A percentile compares a stretch with the other conserved stretches of the same genome.
Conservation (phyloP, 1,140 invertebrate species). For the Philopotamus ludificatus region DNA sequence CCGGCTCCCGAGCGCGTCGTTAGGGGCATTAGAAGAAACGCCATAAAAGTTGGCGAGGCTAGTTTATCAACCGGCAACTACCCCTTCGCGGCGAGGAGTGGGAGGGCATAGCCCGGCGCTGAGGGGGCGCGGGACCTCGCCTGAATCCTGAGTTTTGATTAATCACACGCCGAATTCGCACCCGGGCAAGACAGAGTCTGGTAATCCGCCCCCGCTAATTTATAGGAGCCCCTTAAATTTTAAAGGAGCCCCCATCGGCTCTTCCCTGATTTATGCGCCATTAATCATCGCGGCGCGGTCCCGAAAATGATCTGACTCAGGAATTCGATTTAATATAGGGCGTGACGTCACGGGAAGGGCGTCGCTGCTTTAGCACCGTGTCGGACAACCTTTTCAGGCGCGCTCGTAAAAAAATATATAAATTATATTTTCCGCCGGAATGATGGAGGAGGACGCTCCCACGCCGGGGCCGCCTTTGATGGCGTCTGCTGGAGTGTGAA, state of each 20-base stretch:
- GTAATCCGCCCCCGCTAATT: constrained; percentile 36
- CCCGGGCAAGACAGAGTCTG: constrained; percentile 1
- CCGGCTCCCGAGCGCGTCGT: neutral
- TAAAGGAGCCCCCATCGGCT: constrained; percentile 31
- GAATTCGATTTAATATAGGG: constrained; percentile 31
- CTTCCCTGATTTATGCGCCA: constrained; percentile 34
- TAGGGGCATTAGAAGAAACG: neutral
- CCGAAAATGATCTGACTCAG: constrained; percentile 37
- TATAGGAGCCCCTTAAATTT: constrained; percentile 35
- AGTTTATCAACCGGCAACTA: neutral
- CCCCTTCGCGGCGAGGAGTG: neutral
- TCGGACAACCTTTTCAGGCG: neutral
- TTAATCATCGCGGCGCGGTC: constrained; percentile 32
- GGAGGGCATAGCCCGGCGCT: no score
- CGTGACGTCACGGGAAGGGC: neutral
- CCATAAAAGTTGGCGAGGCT: neutral
- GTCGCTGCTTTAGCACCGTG: neutral
- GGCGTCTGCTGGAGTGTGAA: neutral
- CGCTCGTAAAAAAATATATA: neutral
- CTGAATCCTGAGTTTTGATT: neutral
- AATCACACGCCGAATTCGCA: neutral
- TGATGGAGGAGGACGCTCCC: neutral
- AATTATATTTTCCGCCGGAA: neutral
- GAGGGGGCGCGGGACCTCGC: no score
- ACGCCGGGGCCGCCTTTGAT: neutral